Evolutionary conservation across 2,888 invertebrate genomes (phyloP), one percentile per base, ranked within the genome.

Genomic region (Sarcophaga caerulescens): DNA sequence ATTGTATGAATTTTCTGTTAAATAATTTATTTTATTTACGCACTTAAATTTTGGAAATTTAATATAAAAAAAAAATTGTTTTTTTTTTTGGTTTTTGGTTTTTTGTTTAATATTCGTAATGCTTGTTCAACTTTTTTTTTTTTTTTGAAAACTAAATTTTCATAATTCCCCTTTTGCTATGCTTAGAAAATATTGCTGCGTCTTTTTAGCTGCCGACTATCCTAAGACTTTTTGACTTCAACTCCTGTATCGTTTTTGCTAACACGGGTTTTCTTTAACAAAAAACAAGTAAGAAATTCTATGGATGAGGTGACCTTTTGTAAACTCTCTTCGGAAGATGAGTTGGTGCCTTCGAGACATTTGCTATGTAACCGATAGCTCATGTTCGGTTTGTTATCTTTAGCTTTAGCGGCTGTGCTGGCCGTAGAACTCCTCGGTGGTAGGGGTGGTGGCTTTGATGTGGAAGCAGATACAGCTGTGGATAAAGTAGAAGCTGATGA

Each of bases 271-370:
- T 92, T 92, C 88, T 92, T 92, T 3, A 92, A 88, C 63, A 92
- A 89, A 81, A 92, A 92, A 86, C 92, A 92, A 25, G 92, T 92
- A 85, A 92, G 90, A 81, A 92, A 92, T 89, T 92, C 92, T 63
- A 92, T 92, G 62, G 92, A 92, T 76, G 92, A 92, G 47, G 92
- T 90, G 79, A 91, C 90, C 89, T 92, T 92, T 69, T 91, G 92
- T 25, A 92, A 89, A 85, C 92, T 92, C 88, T 92, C 92, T 88
- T 92, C 92, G n/a, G 92, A 92, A 52, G 92, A 92, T 52, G 91
- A 92, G 80, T 89, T 87, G 52, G 84, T 88, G 80, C 88, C 87
- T 75, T 89, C 89, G 82, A 89, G 85, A 78, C 89, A 89, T 82
- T 88, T 89, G 82, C 87, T 87, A 19, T 89, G 88, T 81, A 89